phyloP scores from a whole-genome alignment of 2,797 vertebrate species.

The Molossus molossus region DNA sequence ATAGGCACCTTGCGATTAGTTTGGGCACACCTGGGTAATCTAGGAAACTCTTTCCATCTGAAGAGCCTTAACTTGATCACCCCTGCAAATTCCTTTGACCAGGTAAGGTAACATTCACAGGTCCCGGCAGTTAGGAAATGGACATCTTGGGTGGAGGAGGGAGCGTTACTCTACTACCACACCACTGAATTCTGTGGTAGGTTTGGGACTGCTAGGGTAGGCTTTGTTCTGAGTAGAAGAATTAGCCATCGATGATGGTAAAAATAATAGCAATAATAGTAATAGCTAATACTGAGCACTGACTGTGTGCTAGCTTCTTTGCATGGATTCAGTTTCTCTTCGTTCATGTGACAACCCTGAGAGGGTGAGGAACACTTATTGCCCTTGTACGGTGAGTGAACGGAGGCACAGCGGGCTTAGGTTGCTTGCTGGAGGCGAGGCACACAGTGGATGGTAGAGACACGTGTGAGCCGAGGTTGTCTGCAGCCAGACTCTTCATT shows the following conservation, averaged over 20 bases:
- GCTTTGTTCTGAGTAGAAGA: background rate
- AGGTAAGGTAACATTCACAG: background rate
- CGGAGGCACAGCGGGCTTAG: no score
- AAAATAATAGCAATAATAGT: background rate
- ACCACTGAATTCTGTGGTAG: background rate
- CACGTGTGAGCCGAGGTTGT: background rate
- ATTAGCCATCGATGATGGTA: background rate
- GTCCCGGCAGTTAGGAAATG: background rate
- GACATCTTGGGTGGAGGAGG: background rate
- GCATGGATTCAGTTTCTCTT: background rate
- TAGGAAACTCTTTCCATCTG: no score
- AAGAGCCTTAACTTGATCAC: no score
- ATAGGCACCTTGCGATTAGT: no score
- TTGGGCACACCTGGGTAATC: no score
- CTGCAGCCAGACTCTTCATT: background rate
- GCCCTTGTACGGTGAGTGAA: conserved; percentile 2
- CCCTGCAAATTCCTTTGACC: background rate
- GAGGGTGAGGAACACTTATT: background rate
- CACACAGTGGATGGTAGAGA: background rate
- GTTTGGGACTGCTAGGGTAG: background rate
- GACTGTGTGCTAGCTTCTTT: background rate
- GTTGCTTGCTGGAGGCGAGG: background rate
- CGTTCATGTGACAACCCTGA: background rate
- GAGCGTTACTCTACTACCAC: background rate
- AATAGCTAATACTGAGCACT: no score